Conservation (phyloP, 2,797 vertebrate species). For the Parambassis ranga region DNA sequence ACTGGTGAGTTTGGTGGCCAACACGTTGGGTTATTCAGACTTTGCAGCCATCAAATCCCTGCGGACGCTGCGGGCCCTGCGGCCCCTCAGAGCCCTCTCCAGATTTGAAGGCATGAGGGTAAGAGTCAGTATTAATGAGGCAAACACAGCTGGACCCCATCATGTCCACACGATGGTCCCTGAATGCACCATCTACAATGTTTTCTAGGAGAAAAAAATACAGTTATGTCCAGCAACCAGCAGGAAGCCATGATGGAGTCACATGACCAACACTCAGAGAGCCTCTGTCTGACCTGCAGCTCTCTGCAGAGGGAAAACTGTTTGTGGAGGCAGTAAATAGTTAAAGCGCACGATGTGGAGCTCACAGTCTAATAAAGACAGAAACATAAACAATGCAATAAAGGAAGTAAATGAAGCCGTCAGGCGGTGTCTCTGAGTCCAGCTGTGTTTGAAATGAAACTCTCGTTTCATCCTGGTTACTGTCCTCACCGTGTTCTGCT, state of each 20-base stretch:
- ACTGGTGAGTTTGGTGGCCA: conserved; percentile 82
- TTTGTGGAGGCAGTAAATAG: too few species aligned
- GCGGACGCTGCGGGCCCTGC: conserved; percentile 82
- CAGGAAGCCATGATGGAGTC: too few species aligned
- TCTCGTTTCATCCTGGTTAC: neutral
- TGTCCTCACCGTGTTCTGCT: neutral
- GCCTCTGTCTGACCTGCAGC: too few species aligned
- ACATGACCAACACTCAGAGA: too few species aligned
- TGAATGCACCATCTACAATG: too few species aligned
- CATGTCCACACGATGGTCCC: too few species aligned
- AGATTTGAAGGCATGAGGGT: conserved; percentile 89
- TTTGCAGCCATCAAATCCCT: conserved; percentile 85
- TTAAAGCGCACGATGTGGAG: too few species aligned
- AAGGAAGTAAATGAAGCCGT: neutral
- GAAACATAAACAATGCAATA: accelerated
- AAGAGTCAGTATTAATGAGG: conserved; percentile 72
- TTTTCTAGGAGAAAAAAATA: too few species aligned
- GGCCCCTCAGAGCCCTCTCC: conserved; percentile 82
- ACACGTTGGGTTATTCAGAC: conserved; percentile 82
- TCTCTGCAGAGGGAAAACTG: too few species aligned
- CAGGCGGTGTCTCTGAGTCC: neutral
- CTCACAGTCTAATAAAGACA: accelerated
- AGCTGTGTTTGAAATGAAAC: conserved; percentile 1
- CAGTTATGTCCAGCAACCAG: too few species aligned
- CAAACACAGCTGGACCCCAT: conserved; percentile 10